These are phyloP conservation scores for Drosophila sechellia DNA, from an alignment of 1,140 invertebrate genomes.

Conservation along the genomic window DNA sequence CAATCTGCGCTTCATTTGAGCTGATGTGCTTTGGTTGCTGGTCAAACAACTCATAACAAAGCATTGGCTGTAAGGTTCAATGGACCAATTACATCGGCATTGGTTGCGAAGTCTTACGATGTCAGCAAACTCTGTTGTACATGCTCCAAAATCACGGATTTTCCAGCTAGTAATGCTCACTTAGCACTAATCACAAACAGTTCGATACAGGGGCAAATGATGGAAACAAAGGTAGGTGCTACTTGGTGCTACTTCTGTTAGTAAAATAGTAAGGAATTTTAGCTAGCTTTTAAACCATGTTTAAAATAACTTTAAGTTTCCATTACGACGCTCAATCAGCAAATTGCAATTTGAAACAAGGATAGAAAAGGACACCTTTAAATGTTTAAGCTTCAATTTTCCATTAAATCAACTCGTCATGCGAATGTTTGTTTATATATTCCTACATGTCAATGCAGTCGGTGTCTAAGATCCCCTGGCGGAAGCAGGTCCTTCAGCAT, in stretches of 20 bases:
- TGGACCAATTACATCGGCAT: conserved; percentile 40
- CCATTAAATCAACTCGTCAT: too few species aligned
- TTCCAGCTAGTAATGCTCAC: background rate
- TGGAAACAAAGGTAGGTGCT: background rate
- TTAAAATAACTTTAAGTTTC: too few species aligned
- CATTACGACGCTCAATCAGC: too few species aligned
- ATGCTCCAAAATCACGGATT: conserved; percentile 6
- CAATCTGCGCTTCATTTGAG: conserved; percentile 36
- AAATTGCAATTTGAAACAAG: too few species aligned
- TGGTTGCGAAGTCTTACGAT: conserved; percentile 12
- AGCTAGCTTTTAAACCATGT: too few species aligned
- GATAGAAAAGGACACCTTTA: background rate
- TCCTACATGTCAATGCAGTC: too few species aligned
- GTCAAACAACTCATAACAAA: conserved; percentile 53
- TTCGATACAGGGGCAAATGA: background rate
- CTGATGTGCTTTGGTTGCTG: conserved; percentile 33
- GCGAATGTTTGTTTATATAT: too few species aligned
- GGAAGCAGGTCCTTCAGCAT: background rate
- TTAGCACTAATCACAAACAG: background rate
- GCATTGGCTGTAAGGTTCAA: conserved; percentile 43
- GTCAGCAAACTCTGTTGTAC: conserved; percentile 22
- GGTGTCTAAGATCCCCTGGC: background rate
- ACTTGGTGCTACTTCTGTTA: too few species aligned
- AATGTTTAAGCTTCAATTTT: background rate
- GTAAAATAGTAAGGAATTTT: too few species aligned